Conservation (phyloP, 1,140 invertebrate genomes). For the Steinernema feltiae region DNA sequence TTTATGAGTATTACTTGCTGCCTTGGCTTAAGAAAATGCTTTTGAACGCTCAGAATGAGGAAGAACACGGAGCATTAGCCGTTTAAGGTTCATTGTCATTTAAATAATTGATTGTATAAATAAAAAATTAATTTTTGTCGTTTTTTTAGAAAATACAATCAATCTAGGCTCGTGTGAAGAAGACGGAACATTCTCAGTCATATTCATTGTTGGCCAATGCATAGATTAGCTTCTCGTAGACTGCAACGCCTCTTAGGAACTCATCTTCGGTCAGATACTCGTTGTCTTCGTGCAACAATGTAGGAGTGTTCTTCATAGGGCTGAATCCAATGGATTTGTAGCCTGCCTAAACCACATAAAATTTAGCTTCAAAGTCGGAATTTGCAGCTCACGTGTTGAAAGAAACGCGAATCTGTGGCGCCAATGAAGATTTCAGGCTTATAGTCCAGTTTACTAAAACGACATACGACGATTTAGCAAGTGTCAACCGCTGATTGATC, state of each 20-base stretch:
- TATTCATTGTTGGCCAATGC: background rate
- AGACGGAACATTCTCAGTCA: no score
- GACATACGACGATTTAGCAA: conserved; percentile 13
- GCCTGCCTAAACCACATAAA: conserved; percentile 62
- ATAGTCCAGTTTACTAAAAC: conserved; percentile 65
- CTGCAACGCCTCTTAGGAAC: conserved; percentile 69
- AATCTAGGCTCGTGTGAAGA: no score
- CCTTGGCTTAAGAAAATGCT: no score
- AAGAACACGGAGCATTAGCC: no score
- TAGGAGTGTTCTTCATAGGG: conserved; percentile 70
- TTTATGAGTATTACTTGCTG: no score
- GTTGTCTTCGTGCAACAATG: conserved; percentile 72
- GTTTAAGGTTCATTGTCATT: no score
- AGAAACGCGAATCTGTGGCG: conserved; percentile 67
- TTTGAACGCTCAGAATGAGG: no score
- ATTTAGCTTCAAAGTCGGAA: conserved; percentile 63
- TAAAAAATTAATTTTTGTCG: no score
- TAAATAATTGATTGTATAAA: no score
- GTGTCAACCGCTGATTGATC: no score
- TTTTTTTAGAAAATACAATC: no score
- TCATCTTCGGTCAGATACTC: conserved; percentile 68
- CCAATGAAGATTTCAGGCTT: conserved; percentile 71
- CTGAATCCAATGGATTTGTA: conserved; percentile 73
- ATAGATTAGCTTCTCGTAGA: conserved; percentile 58
- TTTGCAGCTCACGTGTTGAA: conserved; percentile 59